These are phyloP conservation scores for Athetis lepigone DNA, from an alignment of 2,888 invertebrate genomes.

Conservation along the genomic window DNA sequence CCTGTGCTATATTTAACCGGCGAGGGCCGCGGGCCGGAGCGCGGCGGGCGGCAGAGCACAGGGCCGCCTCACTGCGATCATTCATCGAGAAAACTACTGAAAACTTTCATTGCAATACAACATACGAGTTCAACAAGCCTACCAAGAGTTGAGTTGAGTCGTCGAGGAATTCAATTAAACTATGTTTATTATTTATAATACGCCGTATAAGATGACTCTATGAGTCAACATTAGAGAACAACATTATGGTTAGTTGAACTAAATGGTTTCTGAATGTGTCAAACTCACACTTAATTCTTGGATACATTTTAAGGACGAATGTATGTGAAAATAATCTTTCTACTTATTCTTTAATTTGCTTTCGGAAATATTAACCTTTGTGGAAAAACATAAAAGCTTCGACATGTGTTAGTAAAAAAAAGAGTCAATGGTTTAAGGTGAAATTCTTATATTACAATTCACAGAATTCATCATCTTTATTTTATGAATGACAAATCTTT, in stretches of 20 bases:
- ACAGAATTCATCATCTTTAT: slow-evolving; percentile 72
- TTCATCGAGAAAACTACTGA: slow-evolving; percentile 75
- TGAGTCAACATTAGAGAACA: slow-evolving; percentile 31
- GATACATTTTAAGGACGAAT: slow-evolving; percentile 11
- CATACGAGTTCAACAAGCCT: slow-evolving; percentile 35
- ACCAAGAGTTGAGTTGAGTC: slow-evolving; percentile 31
- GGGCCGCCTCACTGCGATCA: slow-evolving; percentile 79
- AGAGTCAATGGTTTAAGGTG: slow-evolving; percentile 39
- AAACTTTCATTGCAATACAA: slow-evolving; percentile 61
- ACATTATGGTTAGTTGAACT: slow-evolving; percentile 16
- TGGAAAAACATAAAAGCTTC: slow-evolving; percentile 8
- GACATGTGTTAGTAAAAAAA: slow-evolving; percentile 6
- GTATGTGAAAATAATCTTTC: slow-evolving; percentile 3
- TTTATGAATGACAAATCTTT: slow-evolving; percentile 84
- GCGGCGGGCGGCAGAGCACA: slow-evolving; percentile 69
- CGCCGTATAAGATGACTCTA: slow-evolving; percentile 23
- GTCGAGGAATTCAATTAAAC: slow-evolving; percentile 29
- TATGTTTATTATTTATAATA: slow-evolving; percentile 36
- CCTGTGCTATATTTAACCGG: slow-evolving; percentile 87
- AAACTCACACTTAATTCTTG: slow-evolving; percentile 7
- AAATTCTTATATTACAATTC: slow-evolving; percentile 63
- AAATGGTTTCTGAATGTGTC: slow-evolving; percentile 10
- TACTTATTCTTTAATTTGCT: slow-evolving; percentile 10
- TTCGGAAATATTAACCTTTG: slow-evolving; percentile 12
- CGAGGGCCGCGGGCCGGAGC: slow-evolving; percentile 82